A percentile compares a stretch with the other conserved stretches of the same genome.
These are phyloP conservation scores for Phaenicophaeus curvirostris DNA, from an alignment of 2,797 vertebrate species.

Conservation along the genomic window DNA sequence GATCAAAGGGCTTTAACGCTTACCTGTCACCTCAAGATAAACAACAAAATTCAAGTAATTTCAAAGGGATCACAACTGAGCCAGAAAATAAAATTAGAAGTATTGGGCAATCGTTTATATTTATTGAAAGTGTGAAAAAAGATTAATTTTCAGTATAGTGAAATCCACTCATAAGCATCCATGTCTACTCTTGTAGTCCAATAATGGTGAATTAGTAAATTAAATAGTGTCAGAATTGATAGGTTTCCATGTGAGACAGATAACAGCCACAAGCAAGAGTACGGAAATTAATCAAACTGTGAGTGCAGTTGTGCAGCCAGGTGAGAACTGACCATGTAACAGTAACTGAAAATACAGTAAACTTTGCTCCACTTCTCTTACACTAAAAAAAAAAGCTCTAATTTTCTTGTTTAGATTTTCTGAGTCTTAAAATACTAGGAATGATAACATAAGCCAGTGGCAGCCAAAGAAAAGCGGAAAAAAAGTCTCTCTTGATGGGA, in stretches of 20 bases:
- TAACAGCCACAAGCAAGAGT: not conserved
- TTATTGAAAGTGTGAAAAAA: not conserved
- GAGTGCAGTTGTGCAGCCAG: not conserved
- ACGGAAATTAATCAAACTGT: not conserved
- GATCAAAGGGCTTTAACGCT: not conserved
- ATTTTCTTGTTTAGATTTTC: not conserved
- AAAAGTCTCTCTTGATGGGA: not conserved
- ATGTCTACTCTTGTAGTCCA: not conserved
- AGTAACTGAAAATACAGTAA: not conserved
- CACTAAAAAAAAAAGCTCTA: not conserved
- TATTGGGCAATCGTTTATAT: not conserved
- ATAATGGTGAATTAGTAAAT: constrained; percentile 34
- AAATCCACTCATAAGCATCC: not conserved
- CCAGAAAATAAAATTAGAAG: not conserved
- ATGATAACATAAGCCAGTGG: not conserved
- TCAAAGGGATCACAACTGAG: not conserved
- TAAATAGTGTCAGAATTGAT: not conserved
- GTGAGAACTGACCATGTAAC: not conserved
- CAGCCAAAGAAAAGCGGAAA: not conserved
- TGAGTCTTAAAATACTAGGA: not conserved
- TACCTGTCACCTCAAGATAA: not conserved
- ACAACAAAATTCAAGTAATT: not conserved
- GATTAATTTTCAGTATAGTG: constrained; percentile 1
- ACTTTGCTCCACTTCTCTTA: not conserved
- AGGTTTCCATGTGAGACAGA: not conserved